Percentiles rank a stretch among this genome's conserved stretches.
These are phyloP conservation scores for Bombyx huttoni DNA, from an alignment of 2,888 invertebrate genomes.

Conservation along the genomic window DNA sequence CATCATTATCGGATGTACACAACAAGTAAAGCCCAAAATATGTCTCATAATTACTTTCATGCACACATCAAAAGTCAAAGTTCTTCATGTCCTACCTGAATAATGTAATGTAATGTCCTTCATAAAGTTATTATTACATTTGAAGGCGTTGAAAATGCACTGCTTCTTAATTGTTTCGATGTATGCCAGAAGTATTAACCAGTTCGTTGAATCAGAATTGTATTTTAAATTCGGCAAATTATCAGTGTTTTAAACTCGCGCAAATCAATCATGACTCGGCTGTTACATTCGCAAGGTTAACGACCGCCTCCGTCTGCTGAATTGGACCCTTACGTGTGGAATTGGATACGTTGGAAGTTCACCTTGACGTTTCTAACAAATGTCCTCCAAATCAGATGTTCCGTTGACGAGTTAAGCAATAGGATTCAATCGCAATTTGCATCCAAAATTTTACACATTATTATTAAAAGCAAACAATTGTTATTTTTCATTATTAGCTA, in stretches of 20 bases:
- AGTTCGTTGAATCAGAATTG: background rate
- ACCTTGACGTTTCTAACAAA: background rate
- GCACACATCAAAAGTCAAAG: no score
- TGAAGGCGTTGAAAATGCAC: no score
- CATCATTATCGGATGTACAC: background rate
- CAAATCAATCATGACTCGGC: slow-evolving; percentile 18
- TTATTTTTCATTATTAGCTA: background rate
- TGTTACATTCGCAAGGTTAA: slow-evolving; percentile 20
- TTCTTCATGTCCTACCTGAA: no score
- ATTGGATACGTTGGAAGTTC: slow-evolving; percentile 6
- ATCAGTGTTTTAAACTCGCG: slow-evolving; percentile 8
- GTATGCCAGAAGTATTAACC: background rate
- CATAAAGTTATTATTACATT: no score
- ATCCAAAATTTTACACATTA: background rate
- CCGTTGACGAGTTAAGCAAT: background rate
- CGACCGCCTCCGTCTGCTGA: slow-evolving; percentile 20
- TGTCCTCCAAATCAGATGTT: background rate
- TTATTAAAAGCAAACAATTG: background rate
- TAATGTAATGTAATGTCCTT: no score
- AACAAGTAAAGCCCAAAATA: no score
- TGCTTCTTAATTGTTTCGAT: background rate
- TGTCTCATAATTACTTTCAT: no score
- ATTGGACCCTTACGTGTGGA: slow-evolving; percentile 19
- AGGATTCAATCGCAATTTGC: no score
- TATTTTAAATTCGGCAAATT: background rate